Evolutionary conservation across 2,797 vertebrate species (phyloP), one percentile per base, ranked within the genome.

Genomic region (Artibeus jamaicensis): DNA sequence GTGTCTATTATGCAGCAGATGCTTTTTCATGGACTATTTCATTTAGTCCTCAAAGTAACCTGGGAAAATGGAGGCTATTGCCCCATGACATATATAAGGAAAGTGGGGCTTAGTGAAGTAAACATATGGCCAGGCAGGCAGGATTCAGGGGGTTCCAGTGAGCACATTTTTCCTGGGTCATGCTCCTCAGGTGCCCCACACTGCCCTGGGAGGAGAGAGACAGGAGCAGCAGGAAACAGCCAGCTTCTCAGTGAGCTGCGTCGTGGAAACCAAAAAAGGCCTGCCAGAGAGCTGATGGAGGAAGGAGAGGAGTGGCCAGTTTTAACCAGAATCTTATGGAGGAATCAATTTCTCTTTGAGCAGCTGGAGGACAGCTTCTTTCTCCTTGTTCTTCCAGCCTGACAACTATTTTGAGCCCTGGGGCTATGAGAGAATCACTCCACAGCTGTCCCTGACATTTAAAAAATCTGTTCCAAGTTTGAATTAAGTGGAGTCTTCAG

Each of bases 371-470:
- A 57, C 77, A 32, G 57, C 78, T 78, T 74, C 88, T 50, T 91
- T 88, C 77, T 89, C 85, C 89, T 92, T 82, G 37, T 79, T 88
- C 74, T 92, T 74, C 73, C 44, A 65, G 22, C 50, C 86, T 67
- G 91, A 93, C 93, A 96, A 88, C 88, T 71, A 91, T 96, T 89
- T 79, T 79, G 93, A 95, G 94, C n/a, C 62, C 91, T 59, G 59
- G 39, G 57, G 94, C 70, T 94, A 83, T 76, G 55, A 89, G 24
- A 91, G 44, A 96, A 83, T 86, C 73, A 88, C 9, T 96, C 82
- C 18, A 29, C 86, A 94, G 94, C 94, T 97, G 94, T 86, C 86
- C 76, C 78, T 96, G 94, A 94, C 96, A 97, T 96, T 97, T 91
- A 74, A 65, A 96, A 96, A 97, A 97, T 94, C 95, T 97, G 94